phyloP scores from a whole-genome alignment of 2,888 invertebrate genomes.

The Drosophila mulleri region DNA sequence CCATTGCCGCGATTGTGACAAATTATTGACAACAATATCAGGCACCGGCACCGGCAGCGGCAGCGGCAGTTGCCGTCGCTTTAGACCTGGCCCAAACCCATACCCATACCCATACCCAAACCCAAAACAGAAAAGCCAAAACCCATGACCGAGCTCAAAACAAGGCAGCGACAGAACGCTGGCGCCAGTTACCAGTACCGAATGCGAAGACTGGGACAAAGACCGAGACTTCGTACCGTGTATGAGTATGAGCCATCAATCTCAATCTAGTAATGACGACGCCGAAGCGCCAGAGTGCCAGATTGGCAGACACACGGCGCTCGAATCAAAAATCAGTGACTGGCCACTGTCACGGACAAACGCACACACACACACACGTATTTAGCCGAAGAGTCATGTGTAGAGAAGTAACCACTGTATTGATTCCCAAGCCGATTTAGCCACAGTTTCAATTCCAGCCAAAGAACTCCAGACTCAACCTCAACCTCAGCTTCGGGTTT shows the following conservation, averaged over 20 bases:
- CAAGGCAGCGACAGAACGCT: constrained; percentile 48
- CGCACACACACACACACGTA: constrained; percentile 17
- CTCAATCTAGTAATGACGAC: constrained; percentile 75
- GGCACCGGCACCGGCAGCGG: constrained; percentile 11
- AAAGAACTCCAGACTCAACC: constrained; percentile 29
- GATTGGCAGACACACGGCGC: constrained; percentile 59
- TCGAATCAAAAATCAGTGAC: constrained; percentile 56
- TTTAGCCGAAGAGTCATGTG: constrained; percentile 4
- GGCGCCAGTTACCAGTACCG: constrained; percentile 54
- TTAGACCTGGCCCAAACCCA: constrained; percentile 37
- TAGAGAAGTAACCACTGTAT: constrained; percentile 32
- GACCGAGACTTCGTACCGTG: constrained; percentile 17
- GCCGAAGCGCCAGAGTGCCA: constrained; percentile 67
- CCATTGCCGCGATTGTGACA: constrained; percentile 82
- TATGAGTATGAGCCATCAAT: constrained; percentile 71
- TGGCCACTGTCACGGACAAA: constrained; percentile 36
- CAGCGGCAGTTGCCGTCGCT: constrained; percentile 22
- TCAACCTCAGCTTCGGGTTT: constrained; percentile 14
- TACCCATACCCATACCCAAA: constrained; percentile 22
- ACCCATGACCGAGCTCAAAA: constrained; percentile 14
- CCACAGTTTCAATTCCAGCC: constrained; percentile 13
- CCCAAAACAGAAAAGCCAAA: constrained; percentile 1
- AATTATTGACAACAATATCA: constrained; percentile 82
- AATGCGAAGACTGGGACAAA: constrained; percentile 14
- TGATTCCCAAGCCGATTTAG: constrained; percentile 55